Evolutionary conservation across 2,113 vertebrate genomes (phyloP).

Genomic region (Hyaena hyaena): DNA sequence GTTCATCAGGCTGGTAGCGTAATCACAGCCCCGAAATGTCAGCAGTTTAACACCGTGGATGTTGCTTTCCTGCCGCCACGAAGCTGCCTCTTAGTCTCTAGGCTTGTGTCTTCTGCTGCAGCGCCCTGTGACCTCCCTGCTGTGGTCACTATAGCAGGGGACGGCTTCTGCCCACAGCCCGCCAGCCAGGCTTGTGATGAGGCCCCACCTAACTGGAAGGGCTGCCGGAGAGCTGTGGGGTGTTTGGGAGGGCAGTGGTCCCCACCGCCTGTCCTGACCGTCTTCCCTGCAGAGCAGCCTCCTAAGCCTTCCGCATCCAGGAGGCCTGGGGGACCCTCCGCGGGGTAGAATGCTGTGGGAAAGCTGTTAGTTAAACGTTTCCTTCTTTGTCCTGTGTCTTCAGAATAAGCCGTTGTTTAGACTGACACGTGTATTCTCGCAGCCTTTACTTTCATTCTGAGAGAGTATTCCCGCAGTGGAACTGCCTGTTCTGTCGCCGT

Average conservation of each 20-base stretch:
- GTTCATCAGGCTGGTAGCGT: accelerated
- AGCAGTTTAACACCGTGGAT: accelerated
- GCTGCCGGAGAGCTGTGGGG: accelerated
- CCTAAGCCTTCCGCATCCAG: accelerated
- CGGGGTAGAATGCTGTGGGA: neutral
- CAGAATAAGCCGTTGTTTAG: neutral
- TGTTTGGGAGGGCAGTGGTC: neutral
- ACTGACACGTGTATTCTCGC: accelerated
- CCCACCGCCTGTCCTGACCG: accelerated
- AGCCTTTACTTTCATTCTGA: neutral
- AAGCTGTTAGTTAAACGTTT: accelerated
- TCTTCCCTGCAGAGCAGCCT: too few species aligned
- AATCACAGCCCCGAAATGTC: accelerated
- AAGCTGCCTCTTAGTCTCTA: too few species aligned
- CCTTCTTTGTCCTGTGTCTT: neutral
- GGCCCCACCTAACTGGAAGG: neutral
- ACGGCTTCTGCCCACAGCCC: neutral
- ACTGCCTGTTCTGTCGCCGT: neutral
- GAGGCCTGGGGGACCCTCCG: neutral
- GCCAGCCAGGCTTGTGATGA: too few species aligned
- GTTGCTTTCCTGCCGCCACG: accelerated
- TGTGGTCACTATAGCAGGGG: neutral
- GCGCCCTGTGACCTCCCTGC: neutral
- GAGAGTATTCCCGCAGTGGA: constrained; percentile 53
- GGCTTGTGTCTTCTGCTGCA: accelerated